These are phyloP conservation scores for Drosophila prostipennis DNA, from an alignment of 2,888 invertebrate genomes.

Conservation along the genomic window DNA sequence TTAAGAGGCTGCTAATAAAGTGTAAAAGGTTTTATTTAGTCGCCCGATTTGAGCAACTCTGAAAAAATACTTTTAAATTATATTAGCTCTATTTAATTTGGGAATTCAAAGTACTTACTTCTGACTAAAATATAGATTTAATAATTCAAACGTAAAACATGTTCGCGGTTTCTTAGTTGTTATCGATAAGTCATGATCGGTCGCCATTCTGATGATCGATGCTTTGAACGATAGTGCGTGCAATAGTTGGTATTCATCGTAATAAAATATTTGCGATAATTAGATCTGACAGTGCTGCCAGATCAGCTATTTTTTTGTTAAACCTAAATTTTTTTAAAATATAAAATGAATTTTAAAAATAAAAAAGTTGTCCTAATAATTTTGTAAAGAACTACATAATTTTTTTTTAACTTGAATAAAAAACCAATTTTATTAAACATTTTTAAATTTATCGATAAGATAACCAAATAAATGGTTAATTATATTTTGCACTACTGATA, in stretches of 20 bases:
- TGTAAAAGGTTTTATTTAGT: too few species aligned
- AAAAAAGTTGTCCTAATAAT: too few species aligned
- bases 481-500: background rate
- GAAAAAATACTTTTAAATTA: too few species aligned
- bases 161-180: background rate
- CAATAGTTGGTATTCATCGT: slow-evolving; percentile 7
- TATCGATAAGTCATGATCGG: slow-evolving; percentile 1
- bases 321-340: background rate
- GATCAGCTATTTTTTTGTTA: slow-evolving; percentile 9
- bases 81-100: too few species aligned
- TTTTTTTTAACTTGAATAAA: too few species aligned
- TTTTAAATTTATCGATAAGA: background rate
- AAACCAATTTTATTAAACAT: background rate
- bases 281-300: slow-evolving; percentile 4
- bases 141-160: too few species aligned
- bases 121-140: too few species aligned
- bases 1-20: too few species aligned
- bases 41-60: too few species aligned
- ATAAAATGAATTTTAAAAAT: too few species aligned
- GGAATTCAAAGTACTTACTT: too few species aligned
- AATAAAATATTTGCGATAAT: background rate
- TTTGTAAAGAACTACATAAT: background rate
- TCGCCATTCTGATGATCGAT: background rate
- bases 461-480: background rate
- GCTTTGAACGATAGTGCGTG: background rate